Evolutionary conservation across 1,140 invertebrate genomes (phyloP).

Genomic region (Drosophila lowei): DNA sequence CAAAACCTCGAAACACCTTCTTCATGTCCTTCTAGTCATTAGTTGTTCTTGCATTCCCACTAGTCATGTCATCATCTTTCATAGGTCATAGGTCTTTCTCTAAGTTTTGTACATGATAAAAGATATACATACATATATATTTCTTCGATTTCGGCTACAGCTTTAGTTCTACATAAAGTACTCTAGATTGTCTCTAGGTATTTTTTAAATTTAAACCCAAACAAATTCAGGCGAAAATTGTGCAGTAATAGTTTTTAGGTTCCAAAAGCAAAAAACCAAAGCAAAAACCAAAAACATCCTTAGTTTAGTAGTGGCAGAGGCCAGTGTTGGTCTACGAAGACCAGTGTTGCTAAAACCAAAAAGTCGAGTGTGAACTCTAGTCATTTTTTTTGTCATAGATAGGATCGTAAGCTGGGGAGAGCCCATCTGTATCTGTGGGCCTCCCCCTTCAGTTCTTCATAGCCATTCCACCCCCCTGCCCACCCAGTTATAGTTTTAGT

Average conservation of each 20-base stretch:
- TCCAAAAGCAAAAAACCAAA: constrained; percentile 14
- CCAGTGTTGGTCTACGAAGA: constrained; percentile 48
- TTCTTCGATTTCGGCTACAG: constrained; percentile 52
- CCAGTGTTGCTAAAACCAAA: constrained; percentile 3
- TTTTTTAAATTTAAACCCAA: constrained; percentile 41
- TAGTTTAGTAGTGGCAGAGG: constrained; percentile 55
- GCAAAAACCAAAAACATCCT: constrained; percentile 30
- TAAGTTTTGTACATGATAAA: constrained; percentile 8
- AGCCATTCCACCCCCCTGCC: no score
- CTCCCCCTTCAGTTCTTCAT: constrained; percentile 2
- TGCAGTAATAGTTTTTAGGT: constrained; percentile 80
- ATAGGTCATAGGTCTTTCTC: constrained; percentile 22
- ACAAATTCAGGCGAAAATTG: constrained; percentile 81
- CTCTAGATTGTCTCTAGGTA: no score
- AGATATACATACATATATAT: constrained; percentile 13
- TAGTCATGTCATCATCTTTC: constrained; percentile 14
- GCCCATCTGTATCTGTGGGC: neutral
- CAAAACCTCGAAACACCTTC: neutral
- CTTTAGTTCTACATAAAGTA: constrained; percentile 38
- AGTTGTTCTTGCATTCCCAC: constrained; percentile 32
- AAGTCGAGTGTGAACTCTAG: constrained; percentile 82
- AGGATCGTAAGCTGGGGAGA: constrained; percentile 50
- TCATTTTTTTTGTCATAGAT: constrained; percentile 54
- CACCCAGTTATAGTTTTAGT: no score
- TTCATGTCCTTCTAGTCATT: constrained; percentile 36